phyloP scores from a whole-genome alignment of 2,113 vertebrate genomes.

The Lynx canadensis region DNA sequence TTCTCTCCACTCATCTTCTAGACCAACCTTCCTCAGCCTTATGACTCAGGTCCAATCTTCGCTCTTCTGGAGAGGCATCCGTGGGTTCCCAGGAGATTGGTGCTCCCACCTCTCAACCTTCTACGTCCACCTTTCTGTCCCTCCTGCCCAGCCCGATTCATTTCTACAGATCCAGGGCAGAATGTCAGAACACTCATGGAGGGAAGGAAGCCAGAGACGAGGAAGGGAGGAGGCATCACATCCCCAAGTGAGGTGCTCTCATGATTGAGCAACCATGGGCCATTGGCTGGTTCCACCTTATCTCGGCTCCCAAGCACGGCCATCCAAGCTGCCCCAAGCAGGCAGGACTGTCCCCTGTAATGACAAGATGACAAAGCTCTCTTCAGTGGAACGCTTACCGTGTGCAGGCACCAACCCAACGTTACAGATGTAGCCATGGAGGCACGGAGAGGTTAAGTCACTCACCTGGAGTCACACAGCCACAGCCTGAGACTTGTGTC shows the following conservation, averaged over 20 bases:
- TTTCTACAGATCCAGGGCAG: neutral
- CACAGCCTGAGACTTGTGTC: neutral
- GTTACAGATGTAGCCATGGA: neutral
- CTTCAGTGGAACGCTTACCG: neutral
- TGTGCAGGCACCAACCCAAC: neutral
- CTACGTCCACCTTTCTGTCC: neutral
- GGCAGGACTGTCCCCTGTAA: neutral
- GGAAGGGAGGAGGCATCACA: neutral
- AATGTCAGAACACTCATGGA: neutral
- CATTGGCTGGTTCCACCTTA: neutral
- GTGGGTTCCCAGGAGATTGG: accelerated
- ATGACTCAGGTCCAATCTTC: neutral
- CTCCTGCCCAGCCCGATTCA: neutral
- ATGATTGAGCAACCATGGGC: neutral
- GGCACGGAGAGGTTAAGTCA: neutral
- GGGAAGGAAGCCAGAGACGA: neutral
- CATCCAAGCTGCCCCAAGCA: neutral
- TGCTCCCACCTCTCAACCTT: too few relatives aligned
- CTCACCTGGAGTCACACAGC: neutral
- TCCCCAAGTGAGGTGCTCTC: neutral
- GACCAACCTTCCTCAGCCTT: neutral
- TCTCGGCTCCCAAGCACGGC: neutral
- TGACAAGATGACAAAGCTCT: too few relatives aligned
- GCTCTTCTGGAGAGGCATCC: neutral
- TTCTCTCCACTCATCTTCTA: neutral